These are phyloP conservation scores for Delia radicum DNA, from an alignment of 1,140 invertebrate genomes.

Conservation along the genomic window DNA sequence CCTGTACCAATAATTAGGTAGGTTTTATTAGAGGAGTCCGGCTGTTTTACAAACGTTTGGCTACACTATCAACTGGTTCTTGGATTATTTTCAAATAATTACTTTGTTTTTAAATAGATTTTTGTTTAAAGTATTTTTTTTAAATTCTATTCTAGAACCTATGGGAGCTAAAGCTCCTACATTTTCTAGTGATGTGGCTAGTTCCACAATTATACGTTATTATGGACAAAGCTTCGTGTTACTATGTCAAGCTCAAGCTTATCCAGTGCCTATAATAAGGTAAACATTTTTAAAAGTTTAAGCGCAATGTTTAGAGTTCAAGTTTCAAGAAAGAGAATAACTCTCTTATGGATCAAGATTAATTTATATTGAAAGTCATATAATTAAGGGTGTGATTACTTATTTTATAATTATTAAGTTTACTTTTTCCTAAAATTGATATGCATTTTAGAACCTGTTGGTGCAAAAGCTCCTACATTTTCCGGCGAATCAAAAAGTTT, in stretches of 20 bases:
- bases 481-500: constrained; percentile 51
- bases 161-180: constrained; percentile 68
- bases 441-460: constrained; percentile 64
- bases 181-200: constrained; percentile 52
- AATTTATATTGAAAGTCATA: too few species aligned
- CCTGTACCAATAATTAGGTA: constrained; percentile 73
- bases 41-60: background rate
- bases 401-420: background rate
- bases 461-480: constrained; percentile 67
- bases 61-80: constrained; percentile 27
- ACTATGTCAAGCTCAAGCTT: constrained; percentile 74
- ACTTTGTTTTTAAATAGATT: background rate
- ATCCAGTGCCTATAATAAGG: constrained; percentile 59
- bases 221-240: constrained; percentile 60
- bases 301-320: background rate
- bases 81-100: background rate
- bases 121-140: background rate
- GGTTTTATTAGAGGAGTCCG: background rate
- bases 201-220: constrained; percentile 71
- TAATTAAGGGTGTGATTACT: too few species aligned
- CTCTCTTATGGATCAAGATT: too few species aligned
- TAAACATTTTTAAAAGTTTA: background rate
- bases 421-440: background rate
- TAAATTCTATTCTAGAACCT: constrained; percentile 61
- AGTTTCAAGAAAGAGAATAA: too few species aligned